Percentiles rank a stretch among this genome's conserved stretches.
Evolutionary conservation across 2,888 invertebrate species (phyloP).

Genomic region (Argyresthia albistria): DNA sequence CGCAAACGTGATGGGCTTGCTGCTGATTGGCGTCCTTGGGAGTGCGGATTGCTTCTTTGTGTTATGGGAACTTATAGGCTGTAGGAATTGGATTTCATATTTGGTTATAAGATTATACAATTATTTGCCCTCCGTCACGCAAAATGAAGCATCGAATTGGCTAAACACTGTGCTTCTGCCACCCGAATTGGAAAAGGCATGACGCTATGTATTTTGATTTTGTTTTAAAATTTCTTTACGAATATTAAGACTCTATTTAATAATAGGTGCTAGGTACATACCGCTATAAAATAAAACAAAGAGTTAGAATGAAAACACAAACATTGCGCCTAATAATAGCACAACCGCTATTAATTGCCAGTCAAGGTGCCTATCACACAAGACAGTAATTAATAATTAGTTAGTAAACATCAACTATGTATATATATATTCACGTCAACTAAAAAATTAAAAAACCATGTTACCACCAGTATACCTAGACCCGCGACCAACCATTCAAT

Average conservation of each 20-base stretch:
- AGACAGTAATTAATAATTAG: conserved; percentile 54
- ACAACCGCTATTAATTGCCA: not conserved
- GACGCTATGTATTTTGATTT: too few species aligned
- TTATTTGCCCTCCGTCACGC: too few species aligned
- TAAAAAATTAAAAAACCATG: conserved; percentile 53
- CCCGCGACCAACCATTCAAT: conserved; percentile 34
- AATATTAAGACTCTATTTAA: too few species aligned
- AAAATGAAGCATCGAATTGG: too few species aligned
- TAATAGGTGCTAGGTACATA: too few species aligned
- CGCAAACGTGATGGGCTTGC: not conserved
- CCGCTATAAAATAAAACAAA: too few species aligned
- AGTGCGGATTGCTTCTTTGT: not conserved
- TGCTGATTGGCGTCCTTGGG: not conserved
- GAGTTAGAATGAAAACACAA: not conserved
- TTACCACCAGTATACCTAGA: conserved; percentile 33
- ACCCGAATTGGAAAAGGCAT: too few species aligned
- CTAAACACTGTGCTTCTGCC: too few species aligned
- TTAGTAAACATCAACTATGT: conserved; percentile 49
- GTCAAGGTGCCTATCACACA: conserved; percentile 23
- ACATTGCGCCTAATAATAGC: not conserved
- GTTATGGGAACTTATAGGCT: too few species aligned
- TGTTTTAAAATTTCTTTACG: too few species aligned
- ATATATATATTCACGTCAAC: conserved; percentile 34
- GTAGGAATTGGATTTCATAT: too few species aligned
- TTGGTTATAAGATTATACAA: too few species aligned